Evolutionary conservation across 2,888 invertebrate species (phyloP), one percentile per base, ranked within the genome.

Genomic region (Mesorhabditis spiculigera): DNA sequence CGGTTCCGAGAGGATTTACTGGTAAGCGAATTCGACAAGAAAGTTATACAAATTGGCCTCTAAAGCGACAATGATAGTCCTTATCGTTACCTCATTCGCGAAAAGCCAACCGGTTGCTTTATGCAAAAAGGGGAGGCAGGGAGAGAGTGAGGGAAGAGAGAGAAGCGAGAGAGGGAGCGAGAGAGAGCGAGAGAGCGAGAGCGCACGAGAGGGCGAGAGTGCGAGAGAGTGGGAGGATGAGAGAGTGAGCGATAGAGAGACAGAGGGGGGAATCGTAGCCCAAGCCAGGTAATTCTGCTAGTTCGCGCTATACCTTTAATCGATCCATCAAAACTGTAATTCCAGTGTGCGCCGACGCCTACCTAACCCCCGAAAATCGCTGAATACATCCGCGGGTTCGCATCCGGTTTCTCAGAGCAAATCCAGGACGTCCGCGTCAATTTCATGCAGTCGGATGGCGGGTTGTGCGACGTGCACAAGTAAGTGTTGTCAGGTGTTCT

Each of bases 361-460:
- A 98, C 87, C 90, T 98, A 41, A 98, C 97, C 0, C n/a, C 98
- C 98, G 0, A 93, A 94, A 86, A 95, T 98, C 65, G 91, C 92
- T 86, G 90, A 90, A 75, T 98, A 98, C 87, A 90, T 88, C n/a
- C 80, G 89, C 86, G 91, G 93, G 5, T 98, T 98, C 87, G 90
- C 92, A 5, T 90, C 90, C 0, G 96, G 96, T 0, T 98, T 98
- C 87, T 90, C 91, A 77, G 90, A 91, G 75, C 89, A 91, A 43
- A 87, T 96, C 28, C 72, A 87, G 73, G 87, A 86, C 50, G 78
- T 80, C 4, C 92, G 93, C 83, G 94, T 98, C 4, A 89, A 97
- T 45, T 98, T 98, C 85, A 98, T 98, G 98, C 96, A 97, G 87
- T 95, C 94, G 72, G 97, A 98, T 87, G 98, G 98, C 3, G 98